phyloP scores from a whole-genome alignment of 2,113 vertebrate species.

The Hippocampus comes region DNA sequence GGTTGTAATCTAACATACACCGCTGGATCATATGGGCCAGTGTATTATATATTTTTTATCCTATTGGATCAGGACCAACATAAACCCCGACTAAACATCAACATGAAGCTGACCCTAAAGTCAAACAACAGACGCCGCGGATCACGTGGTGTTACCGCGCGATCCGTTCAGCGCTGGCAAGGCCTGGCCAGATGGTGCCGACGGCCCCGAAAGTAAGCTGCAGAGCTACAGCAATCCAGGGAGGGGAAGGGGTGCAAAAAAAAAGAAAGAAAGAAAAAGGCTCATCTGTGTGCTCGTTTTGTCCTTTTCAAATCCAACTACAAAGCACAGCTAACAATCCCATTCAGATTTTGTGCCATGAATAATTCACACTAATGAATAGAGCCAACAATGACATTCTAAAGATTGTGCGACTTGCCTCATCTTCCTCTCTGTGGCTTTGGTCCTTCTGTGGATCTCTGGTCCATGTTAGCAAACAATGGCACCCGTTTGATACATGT shows the following conservation, averaged over 20 bases:
- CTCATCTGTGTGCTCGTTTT: not conserved
- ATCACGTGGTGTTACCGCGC: not conserved
- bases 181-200: constrained; percentile 32
- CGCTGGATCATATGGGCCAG: not conserved
- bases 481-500: not conserved
- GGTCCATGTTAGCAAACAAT: not conserved
- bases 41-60: not conserved
- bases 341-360: not conserved
- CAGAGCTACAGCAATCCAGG: constrained; percentile 7
- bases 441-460: not conserved
- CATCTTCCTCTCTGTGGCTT: not conserved
- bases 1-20: not conserved
- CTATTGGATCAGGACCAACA: constrained; percentile 13
- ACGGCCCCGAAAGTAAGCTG: constrained; percentile 18
- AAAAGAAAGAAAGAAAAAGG: not conserved
- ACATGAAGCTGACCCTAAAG: not conserved
- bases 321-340: not conserved
- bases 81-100: not conserved
- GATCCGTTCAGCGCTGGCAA: constrained; percentile 1
- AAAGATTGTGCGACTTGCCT: not conserved
- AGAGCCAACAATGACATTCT: not conserved
- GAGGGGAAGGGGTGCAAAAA: not conserved
- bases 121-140: not conserved
- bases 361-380: constrained; percentile 1
- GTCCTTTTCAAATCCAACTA: not conserved